Conservation (phyloP, 2,797 vertebrate species). For the Lacerta bilineata region DNA sequence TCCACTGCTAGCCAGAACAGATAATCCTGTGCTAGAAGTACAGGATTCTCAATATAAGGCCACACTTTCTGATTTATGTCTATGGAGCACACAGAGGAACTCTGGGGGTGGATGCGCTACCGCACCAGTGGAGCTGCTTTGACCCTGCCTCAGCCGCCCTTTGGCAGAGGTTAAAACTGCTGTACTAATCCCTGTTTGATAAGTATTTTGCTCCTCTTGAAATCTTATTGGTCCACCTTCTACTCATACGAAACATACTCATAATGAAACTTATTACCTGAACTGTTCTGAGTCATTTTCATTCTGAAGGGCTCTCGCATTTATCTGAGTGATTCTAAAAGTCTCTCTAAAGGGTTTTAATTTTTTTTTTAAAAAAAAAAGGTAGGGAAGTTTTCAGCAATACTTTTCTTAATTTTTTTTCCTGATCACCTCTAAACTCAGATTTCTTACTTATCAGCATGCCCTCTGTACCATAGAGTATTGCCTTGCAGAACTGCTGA, state of each 20-base stretch:
- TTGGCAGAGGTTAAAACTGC: not conserved
- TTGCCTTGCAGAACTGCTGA: conserved; percentile 43
- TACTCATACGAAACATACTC: not conserved
- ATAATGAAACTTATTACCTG: not conserved
- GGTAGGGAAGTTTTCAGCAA: conserved; percentile 45
- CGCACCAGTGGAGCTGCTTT: too few species aligned
- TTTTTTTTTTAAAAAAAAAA: conserved; percentile 22
- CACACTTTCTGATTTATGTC: too few species aligned
- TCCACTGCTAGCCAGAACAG: too few species aligned
- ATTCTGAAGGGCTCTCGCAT: not conserved
- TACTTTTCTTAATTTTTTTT: not conserved
- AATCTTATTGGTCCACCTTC: not conserved
- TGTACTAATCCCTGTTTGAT: not conserved
- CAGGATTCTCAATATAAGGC: too few species aligned
- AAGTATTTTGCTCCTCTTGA: not conserved
- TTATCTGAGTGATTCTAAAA: not conserved
- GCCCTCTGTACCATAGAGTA: conserved; percentile 37
- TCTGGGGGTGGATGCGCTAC: too few species aligned
- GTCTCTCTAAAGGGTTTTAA: conserved; percentile 2
- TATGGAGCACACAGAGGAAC: too few species aligned
- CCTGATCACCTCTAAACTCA: conserved; percentile 31
- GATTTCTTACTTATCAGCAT: conserved; percentile 32
- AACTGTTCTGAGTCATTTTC: not conserved
- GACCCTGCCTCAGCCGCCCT: too few species aligned
- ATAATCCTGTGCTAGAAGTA: too few species aligned